Evolutionary conservation across 1,140 invertebrate genomes (phyloP), one percentile per base, ranked within the genome.

Genomic region (Cyphomyrmex costatus): DNA sequence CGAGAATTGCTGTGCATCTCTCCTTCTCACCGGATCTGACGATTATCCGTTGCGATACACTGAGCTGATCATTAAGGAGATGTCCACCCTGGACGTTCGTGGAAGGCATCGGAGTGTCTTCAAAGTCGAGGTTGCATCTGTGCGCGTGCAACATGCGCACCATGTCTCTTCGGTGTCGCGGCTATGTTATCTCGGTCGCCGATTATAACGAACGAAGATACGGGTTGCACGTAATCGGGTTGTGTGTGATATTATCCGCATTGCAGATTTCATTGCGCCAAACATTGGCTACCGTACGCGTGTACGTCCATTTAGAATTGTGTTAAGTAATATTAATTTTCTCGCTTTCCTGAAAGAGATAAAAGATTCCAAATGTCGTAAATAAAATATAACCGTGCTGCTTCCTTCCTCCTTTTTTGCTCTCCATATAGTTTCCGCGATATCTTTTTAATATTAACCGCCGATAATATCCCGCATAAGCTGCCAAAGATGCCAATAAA

Each of bases 11-110:
- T 77, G 33, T 71, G 68, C 61, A 51, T 78, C 87, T 86, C 63
- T 66, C 86, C 87, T 19, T 33, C 66, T 46, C 74, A 91, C 92
- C 92, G 93, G 93, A 93, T 93, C 92, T 92, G 88, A 93, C 86
- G 89, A 93, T 93, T 93, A 93, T 93, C 91, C 91, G 58, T 24
- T 85, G 87, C 92, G 93, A 94, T 94, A 93, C 88, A 92, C 76
- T 56, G 61, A 83, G 79, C 77, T 86, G 91, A 92, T 92, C 90
- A 91, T 89, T 90, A 85, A 88, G 89, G 88, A 85, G 88, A 88
- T 89, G 91, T 91, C 88, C 89, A 80, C 84, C 73, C 66, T 42
- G 65, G 49, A 76, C 88, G 77, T 93, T 92, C 92, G 86, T 85
- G 88, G 92, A 92, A 93, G 78, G 12, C 60, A 68, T 16, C 53